Conservation (phyloP, 1,140 invertebrate species). For the Drosophila erecta region DNA sequence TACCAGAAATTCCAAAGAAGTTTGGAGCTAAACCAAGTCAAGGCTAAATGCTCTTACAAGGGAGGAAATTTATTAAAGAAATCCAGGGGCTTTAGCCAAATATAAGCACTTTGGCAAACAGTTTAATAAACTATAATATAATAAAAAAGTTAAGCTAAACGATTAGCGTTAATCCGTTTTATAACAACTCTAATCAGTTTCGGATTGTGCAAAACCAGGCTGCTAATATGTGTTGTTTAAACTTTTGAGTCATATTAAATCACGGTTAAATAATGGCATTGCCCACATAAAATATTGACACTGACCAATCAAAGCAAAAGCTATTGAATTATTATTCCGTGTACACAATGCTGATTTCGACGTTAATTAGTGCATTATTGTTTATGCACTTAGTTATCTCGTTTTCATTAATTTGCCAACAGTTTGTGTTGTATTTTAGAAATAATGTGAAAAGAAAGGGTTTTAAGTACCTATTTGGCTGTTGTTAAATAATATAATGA, state of each 20-base stretch:
- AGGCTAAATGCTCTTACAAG: constrained; percentile 10
- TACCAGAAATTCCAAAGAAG: constrained; percentile 6
- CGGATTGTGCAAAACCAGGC: not conserved
- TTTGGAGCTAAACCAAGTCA: constrained; percentile 12
- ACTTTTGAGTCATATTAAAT: not conserved
- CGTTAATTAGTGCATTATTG: not conserved
- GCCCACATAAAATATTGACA: not conserved
- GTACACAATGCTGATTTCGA: not conserved
- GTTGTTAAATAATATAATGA: no score
- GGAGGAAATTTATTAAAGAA: not conserved
- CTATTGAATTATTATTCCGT: not conserved
- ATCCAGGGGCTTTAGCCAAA: no score
- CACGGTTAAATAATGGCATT: not conserved
- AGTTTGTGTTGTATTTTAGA: no score
- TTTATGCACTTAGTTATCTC: no score
- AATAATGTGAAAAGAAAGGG: no score
- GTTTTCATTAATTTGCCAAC: no score
- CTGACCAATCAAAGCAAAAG: not conserved
- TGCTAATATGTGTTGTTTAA: not conserved
- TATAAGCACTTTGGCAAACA: no score
- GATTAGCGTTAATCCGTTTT: not conserved
- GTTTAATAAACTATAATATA: not conserved
- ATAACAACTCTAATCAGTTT: not conserved
- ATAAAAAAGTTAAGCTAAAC: not conserved
- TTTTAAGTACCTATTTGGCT: no score